These are phyloP conservation scores for Chlorodrepanis virens DNA, from an alignment of 2,113 vertebrate species.

Conservation along the genomic window DNA sequence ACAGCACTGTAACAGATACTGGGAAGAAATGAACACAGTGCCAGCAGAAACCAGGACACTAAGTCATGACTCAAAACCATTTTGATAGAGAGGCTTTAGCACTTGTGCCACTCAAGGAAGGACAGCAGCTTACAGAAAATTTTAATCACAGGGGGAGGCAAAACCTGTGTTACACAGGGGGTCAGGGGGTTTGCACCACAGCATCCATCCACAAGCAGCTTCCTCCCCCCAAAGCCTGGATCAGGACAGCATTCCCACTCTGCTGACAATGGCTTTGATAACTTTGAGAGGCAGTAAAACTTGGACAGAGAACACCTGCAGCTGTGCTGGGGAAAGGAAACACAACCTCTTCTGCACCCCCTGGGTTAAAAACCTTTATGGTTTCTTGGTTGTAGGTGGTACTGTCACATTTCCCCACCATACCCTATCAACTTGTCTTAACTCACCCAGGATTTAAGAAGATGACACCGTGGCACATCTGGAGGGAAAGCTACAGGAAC, in stretches of 20 bases:
- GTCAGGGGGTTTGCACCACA: not conserved
- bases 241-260: not conserved
- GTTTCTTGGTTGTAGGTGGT: not conserved
- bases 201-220: not conserved
- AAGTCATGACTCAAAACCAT: not conserved
- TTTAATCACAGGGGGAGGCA: not conserved
- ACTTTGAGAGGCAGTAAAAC: not conserved
- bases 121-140: fast-evolving
- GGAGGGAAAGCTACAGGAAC: not conserved
- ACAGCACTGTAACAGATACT: not conserved
- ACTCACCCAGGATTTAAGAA: not conserved
- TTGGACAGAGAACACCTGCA: not conserved
- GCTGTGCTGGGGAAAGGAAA: not conserved
- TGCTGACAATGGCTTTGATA: not conserved
- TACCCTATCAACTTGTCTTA: not conserved
- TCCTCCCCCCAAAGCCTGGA: not conserved
- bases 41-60: not conserved
- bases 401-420: not conserved
- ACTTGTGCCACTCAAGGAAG: not conserved
- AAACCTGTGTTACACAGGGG: fast-evolving
- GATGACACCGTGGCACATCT: not conserved
- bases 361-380: not conserved
- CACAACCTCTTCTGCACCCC: not conserved
- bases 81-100: not conserved
- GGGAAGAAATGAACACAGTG: not conserved